phyloP scores from a whole-genome alignment of 2,888 invertebrate genomes.

The Spisula solida region DNA sequence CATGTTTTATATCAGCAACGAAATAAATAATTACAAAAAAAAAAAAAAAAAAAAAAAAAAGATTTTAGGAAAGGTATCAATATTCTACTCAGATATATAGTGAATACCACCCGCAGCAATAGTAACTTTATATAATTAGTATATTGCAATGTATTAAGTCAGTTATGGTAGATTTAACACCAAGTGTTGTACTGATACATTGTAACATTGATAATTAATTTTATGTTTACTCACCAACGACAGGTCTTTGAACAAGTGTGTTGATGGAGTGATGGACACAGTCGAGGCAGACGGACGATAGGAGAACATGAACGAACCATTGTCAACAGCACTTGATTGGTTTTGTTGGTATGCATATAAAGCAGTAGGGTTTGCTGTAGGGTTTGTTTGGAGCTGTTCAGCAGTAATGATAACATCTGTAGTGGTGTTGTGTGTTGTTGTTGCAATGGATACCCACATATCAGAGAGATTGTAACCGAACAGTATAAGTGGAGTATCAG shows the following conservation, averaged over 20 bases:
- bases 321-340: not conserved
- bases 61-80: no score
- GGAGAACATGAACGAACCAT: not conserved
- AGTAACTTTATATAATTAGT: no score
- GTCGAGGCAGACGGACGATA: not conserved
- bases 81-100: no score
- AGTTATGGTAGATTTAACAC: no score
- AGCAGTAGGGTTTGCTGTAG: not conserved
- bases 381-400: not conserved
- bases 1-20: no score
- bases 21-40: no score
- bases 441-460: not conserved
- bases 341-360: not conserved
- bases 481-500: slow-evolving; percentile 26
- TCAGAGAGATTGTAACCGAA: not conserved
- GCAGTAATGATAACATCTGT: not conserved
- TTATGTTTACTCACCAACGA: not conserved
- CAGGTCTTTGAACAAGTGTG: not conserved
- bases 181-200: no score
- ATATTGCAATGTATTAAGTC: no score
- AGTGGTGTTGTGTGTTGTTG: not conserved
- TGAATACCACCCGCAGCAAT: no score
- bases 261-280: not conserved
- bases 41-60: no score
- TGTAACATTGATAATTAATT: not conserved